Conservation (phyloP, 2,113 vertebrate genomes). For the Reinhardtius hippoglossoides region DNA sequence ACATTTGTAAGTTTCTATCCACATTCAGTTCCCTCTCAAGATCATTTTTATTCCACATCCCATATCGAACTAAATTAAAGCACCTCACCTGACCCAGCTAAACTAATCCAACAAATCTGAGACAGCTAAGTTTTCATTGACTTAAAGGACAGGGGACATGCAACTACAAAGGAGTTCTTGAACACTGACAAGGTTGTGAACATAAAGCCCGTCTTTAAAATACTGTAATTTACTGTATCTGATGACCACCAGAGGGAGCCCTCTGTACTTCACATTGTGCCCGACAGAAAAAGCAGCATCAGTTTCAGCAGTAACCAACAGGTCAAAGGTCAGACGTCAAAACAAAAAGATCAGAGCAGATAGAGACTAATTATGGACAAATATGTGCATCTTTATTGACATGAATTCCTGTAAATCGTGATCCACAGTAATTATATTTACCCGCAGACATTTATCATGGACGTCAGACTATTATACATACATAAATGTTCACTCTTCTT, state of each 20-base stretch:
- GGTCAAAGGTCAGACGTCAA: constrained; percentile 24
- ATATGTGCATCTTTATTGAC: constrained; percentile 74
- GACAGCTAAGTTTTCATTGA: no score
- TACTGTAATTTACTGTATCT: not conserved
- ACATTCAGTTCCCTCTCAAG: no score
- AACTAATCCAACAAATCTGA: no score
- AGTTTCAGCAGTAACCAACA: not conserved
- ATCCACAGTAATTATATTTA: constrained; percentile 43
- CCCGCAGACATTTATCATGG: constrained; percentile 47
- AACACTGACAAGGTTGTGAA: no score
- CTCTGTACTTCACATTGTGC: not conserved
- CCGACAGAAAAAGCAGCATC: not conserved
- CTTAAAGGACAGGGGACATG: no score
- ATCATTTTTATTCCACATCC: no score
- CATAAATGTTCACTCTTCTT: constrained; percentile 36
- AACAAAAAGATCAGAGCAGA: not conserved
- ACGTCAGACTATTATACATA: constrained; percentile 46
- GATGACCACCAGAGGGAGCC: not conserved
- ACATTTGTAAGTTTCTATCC: no score
- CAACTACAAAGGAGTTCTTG: no score
- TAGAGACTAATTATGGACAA: not conserved
- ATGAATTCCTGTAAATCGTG: constrained; percentile 59
- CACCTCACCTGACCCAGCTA: no score
- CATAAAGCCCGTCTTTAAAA: no score
- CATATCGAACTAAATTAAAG: no score